A percentile compares a stretch with the other conserved stretches of the same genome.
These are phyloP conservation scores for Mobula hypostoma DNA, from an alignment of 2,113 vertebrate genomes.

Conservation along the genomic window DNA sequence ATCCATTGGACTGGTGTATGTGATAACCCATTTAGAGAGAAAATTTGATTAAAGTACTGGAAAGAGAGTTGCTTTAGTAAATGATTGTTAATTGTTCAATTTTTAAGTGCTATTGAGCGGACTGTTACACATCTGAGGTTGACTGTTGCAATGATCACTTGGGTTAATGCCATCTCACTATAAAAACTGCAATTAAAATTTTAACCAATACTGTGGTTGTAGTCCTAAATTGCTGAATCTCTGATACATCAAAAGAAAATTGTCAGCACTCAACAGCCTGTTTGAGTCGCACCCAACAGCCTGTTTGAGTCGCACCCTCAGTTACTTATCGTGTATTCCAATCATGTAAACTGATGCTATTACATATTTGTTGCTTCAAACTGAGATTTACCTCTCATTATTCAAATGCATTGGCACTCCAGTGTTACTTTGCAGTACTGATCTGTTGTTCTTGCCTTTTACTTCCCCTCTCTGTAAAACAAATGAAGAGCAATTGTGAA, in stretches of 20 bases:
- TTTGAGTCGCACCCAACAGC: too few species aligned
- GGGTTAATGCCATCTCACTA: not conserved
- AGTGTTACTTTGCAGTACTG: not conserved
- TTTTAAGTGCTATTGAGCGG: not conserved
- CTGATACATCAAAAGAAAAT: not conserved
- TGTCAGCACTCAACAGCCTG: too few species aligned
- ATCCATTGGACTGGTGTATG: not conserved
- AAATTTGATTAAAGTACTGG: not conserved
- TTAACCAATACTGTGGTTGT: not conserved
- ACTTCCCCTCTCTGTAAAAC: not conserved
- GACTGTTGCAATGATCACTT: constrained; percentile 7
- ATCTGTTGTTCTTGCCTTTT: not conserved
- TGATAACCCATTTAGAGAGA: not conserved
- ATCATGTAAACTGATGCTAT: not conserved
- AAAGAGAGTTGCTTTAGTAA: not conserved
- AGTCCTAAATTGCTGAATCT: not conserved
- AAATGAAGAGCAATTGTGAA: not conserved
- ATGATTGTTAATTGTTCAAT: not conserved
- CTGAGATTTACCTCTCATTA: not conserved
- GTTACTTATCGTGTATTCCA: not conserved
- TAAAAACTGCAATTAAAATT: not conserved
- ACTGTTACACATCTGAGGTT: not conserved
- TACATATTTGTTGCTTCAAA: not conserved
- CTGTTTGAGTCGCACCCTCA: not conserved
- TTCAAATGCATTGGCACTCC: not conserved